Evolutionary conservation across 2,888 invertebrate species (phyloP), one percentile per base, ranked within the genome.

Genomic region (Ormia ochracea): DNA sequence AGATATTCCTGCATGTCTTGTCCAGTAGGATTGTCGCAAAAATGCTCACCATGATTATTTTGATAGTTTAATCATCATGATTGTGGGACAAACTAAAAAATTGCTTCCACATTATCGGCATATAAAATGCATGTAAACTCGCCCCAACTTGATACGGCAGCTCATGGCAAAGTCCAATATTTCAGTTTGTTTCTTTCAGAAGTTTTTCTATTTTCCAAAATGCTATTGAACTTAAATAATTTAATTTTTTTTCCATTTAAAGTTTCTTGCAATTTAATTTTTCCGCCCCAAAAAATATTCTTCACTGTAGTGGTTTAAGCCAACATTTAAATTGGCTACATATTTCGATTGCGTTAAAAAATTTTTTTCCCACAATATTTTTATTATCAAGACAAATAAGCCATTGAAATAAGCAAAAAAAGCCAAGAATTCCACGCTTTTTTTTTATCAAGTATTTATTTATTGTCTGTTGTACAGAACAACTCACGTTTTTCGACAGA

Each of bases 401-500:
- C 9, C 17, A 36, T 38, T 33, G 21, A 48, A 52, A 43, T 41
- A 38, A 38, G 14, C 45, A 56, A 50, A 33, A 12, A 31, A 31
- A 52, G 1, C 0, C 21, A 26, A 17, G 33, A 3, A 61, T 61
- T 61, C 69, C 52, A 12, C 23, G n/a, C 1, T 68, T 21, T 5
- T 43, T 48, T 45, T 43, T 33, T 52, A 50, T 6, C 3, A 7
- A 70, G 50, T 31, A 61, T 41, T 17, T 54, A 54, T 33, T 33
- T 48, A 50, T 70, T 65, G 28, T 66, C 23, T 48, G 23, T n/a
- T 56, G 9, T 14, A 26, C 23, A 41, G 41, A 68, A 78, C 48
- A 69, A 63, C 73, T 78, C 78, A 78, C 78, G 78, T 73, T 78
- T 68, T 78, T 74, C 43, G 23, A 66, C 70, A 72, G 72, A 59